phyloP scores from a whole-genome alignment of 1,140 invertebrate genomes.

The Musca vetustissima region DNA sequence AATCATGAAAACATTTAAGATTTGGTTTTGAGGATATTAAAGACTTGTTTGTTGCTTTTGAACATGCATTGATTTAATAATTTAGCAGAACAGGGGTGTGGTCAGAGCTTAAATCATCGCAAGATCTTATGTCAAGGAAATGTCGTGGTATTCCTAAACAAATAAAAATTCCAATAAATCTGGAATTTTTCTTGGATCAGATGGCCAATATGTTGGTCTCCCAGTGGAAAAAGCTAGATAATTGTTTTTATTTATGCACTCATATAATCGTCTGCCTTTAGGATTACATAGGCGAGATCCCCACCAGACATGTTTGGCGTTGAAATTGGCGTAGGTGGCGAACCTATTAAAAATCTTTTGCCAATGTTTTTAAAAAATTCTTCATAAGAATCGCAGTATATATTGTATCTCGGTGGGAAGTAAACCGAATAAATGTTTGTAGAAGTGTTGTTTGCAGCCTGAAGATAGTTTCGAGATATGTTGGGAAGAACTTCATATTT shows the following conservation, averaged over 20 bases:
- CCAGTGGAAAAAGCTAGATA: constrained; percentile 3
- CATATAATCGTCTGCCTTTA: constrained; percentile 14
- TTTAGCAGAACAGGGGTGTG: constrained; percentile 2
- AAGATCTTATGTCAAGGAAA: constrained; percentile 17
- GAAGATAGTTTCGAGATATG: too few relatives aligned
- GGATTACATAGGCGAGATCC: constrained; percentile 43
- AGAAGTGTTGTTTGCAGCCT: too few relatives aligned
- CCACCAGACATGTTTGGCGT: constrained; percentile 53
- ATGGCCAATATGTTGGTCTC: constrained; percentile 17
- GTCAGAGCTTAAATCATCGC: constrained; percentile 15
- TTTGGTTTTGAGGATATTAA: background rate
- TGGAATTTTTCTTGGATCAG: too few relatives aligned
- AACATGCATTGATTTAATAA: background rate
- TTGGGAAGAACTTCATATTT: too few relatives aligned
- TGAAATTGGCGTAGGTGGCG: too few relatives aligned
- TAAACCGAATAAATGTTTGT: too few relatives aligned
- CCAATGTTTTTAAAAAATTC: too few relatives aligned
- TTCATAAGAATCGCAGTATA: background rate
- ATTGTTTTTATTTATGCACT: constrained; percentile 19
- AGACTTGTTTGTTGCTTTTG: background rate
- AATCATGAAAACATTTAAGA: background rate
- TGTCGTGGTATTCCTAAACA: too few relatives aligned
- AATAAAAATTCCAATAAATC: too few relatives aligned
- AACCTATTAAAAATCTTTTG: constrained; percentile 29
- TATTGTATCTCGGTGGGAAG: too few relatives aligned